Evolutionary conservation across 2,888 invertebrate species (phyloP).

Genomic region (Dendrolimus pini): DNA sequence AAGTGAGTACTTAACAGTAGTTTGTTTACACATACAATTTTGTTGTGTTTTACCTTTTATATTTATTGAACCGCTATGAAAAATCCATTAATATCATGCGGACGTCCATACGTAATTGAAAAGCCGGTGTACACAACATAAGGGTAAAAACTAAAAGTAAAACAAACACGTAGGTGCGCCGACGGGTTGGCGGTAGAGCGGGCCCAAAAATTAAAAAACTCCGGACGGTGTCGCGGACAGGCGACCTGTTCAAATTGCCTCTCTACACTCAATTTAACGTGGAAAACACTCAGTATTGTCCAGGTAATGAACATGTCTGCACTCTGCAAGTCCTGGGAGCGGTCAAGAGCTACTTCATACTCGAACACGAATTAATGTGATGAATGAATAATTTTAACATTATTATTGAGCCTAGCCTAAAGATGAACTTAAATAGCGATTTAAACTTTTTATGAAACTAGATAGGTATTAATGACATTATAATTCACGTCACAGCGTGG

Average conservation of each 20-base stretch:
- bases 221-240: constrained; percentile 62
- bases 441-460: too few species aligned
- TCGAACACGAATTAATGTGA: constrained; percentile 24
- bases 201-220: constrained; percentile 66
- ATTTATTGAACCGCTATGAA: neutral
- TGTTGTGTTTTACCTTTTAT: neutral
- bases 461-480: too few species aligned
- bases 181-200: constrained; percentile 21
- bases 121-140: constrained; percentile 26
- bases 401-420: too few species aligned
- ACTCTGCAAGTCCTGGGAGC: constrained; percentile 16
- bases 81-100: constrained; percentile 23
- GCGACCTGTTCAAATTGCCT: constrained; percentile 60
- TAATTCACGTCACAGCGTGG: too few species aligned
- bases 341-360: constrained; percentile 36
- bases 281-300: constrained; percentile 70
- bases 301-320: constrained; percentile 54
- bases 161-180: constrained; percentile 29
- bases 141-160: constrained; percentile 25
- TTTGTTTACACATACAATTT: neutral
- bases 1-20: neutral
- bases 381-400: constrained; percentile 11
- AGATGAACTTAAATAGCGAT: too few species aligned
- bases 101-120: constrained; percentile 35
- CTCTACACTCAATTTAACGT: constrained; percentile 69